Evolutionary conservation across 1,140 invertebrate genomes (phyloP), one percentile per base, ranked within the genome.

Genomic region (Zophobas morio): DNA sequence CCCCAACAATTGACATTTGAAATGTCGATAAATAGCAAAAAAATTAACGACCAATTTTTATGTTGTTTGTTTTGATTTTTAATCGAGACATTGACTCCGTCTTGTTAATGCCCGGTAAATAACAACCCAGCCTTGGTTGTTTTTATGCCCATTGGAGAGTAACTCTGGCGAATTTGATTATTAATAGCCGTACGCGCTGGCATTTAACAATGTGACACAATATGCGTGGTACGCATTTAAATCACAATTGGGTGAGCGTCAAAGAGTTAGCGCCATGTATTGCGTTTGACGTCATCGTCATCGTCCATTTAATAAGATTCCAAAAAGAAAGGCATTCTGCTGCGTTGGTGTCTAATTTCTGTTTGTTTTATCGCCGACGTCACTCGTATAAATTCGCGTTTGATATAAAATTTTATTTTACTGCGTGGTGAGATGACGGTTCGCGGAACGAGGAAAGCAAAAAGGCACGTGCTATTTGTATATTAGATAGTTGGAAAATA

Each of bases 211-310:
- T 57, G 54, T 57, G 54, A 57, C 54, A 36, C 4, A 32, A 2
- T 57, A 66, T 39, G 56, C 60, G 60, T 66, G 60, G 37, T 6
- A 39, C 60, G 33, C 37, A 66, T 66, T 66, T 40, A 66, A 40
- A 66, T 66, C 39, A 66, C 60, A 66, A 66, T 46, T 42, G 60
- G 42, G 6, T 20, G 35, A 63, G 33, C 57, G 57, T 63, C 57
- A 63, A 63, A 63, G 57, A 63, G 57, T 63, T 63, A 57, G 42
- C 42, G 42, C 42, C 42, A 46, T 51, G 6, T 6, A 51, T 20
- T 20, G 20, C n/a, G 37, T 42, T 42, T 66, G 60, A 66, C 60
- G 60, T 66, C 60, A 66, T 42, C 32, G 60, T 33, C 20, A 20
- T 20, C 37, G 60, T 6, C 35, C 36, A 37, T 46, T 51, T 51